Evolutionary conservation across 2,888 invertebrate species (phyloP).

Genomic region (Andrena haemorrhoa): DNA sequence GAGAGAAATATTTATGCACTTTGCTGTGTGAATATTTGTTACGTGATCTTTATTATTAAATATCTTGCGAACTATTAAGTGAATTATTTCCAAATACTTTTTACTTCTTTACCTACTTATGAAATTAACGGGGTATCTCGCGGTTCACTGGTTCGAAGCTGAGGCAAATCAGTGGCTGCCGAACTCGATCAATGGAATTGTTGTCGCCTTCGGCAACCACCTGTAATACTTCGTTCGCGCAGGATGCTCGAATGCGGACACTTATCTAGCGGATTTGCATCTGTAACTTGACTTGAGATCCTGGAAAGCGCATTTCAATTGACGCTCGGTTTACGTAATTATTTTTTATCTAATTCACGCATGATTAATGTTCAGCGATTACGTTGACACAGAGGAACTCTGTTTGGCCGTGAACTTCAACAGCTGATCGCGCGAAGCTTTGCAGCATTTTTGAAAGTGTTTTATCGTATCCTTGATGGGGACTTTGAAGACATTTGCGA

Average conservation of each 20-base stretch:
- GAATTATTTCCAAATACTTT: no score
- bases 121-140: no score
- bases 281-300: conserved; percentile 12
- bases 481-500: background rate
- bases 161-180: background rate
- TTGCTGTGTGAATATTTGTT: no score
- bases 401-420: conserved; percentile 29
- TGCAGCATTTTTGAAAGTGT: background rate
- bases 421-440: background rate
- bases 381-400: conserved; percentile 15
- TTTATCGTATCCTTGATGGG: background rate
- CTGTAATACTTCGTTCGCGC: background rate
- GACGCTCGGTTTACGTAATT: conserved; percentile 27
- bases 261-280: conserved; percentile 11
- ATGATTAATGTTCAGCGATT: conserved; percentile 25
- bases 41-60: no score
- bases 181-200: no score
- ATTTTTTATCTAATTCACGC: conserved; percentile 32
- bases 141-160: background rate
- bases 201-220: background rate
- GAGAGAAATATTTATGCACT: no score
- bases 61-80: no score
- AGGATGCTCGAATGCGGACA: background rate
- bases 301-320: conserved; percentile 34
- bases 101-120: no score